Percentiles rank a stretch among this genome's conserved stretches.
Evolutionary conservation across 1,140 invertebrate genomes (phyloP).

Genomic region (Meloidogyne exigua): DNA sequence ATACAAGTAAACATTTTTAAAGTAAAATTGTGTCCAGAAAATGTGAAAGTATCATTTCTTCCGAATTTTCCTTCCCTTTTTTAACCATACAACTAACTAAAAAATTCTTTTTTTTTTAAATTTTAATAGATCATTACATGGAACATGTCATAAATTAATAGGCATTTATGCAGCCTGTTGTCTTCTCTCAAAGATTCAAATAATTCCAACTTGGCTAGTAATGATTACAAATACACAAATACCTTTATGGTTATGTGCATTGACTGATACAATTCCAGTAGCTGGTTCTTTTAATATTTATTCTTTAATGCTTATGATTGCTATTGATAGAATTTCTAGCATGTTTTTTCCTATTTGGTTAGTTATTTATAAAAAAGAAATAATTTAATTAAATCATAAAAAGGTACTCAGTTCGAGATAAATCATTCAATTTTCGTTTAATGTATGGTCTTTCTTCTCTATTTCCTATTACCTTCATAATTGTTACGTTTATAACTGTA

Average conservation of each 20-base stretch:
- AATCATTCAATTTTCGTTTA: not conserved
- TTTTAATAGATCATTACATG: not conserved
- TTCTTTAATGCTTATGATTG: slow-evolving; percentile 15
- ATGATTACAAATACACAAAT: not conserved
- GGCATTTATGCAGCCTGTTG: slow-evolving; percentile 5
- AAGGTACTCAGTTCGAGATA: not conserved
- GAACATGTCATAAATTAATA: not conserved
- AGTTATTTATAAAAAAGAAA: too few species aligned
- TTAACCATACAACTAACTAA: too few species aligned
- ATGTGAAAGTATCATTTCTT: too few species aligned
- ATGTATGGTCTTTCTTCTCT: not conserved
- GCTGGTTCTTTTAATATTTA: slow-evolving; percentile 9
- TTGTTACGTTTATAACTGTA: not conserved
- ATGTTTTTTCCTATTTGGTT: slow-evolving; percentile 18
- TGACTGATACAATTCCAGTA: not conserved
- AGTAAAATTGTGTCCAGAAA: too few species aligned
- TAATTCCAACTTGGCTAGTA: not conserved
- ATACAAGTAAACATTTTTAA: not conserved
- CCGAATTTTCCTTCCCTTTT: too few species aligned
- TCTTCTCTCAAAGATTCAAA: not conserved
- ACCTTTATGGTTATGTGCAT: slow-evolving; percentile 7
- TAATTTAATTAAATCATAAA: not conserved
- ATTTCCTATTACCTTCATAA: not conserved
- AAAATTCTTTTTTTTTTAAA: too few species aligned
- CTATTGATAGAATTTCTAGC: slow-evolving; percentile 15